Evolutionary conservation across 2,113 vertebrate genomes (phyloP), one percentile per base, ranked within the genome.

Genomic region (Dipodomys stephensi): DNA sequence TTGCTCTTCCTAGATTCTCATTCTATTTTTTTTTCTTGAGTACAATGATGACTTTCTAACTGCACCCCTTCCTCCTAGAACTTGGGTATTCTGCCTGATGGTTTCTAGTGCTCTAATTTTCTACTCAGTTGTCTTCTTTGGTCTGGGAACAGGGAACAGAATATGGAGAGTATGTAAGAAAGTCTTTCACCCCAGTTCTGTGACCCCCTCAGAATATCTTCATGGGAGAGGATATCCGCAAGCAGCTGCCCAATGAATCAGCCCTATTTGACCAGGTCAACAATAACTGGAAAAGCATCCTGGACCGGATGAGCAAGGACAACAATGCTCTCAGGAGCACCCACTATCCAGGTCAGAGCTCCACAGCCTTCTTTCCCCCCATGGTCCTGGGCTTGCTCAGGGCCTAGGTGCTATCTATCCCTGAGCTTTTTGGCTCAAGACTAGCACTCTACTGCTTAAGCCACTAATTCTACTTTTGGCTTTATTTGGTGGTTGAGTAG

Each of bases 141-240:
- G 32, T 53, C 76, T 86, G 64, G 74, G 88, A 82, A 49, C 35
- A 49, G 28, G 57, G 62, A 67, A 49, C 60, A 72, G 87, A 89
- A 80, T 46, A 30, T 62, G 30, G 69, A 67, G 28, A 32, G 27
- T 5, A 13, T 20, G 79, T 27, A 53, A 91, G 92, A 83, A 4
- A 32, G 69, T 11, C 35, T 83, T 80, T 96, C 72, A 79, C 6
- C 15, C 32, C n/a, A 22, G 4, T 65, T 85, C 73, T 73, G 11
- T 28, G 84, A 9, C 19, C 46, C 46, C 90, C 39, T 64, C 92
- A 99, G 99, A 99, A 99, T 88, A 99, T 99, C 95, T 99, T 99
- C 91, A 95, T 98, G 81, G 99, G 99, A 30, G 99, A 99, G 83
- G 99, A 99, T 96, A 99, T 99, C 92, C 98, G 98, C 57, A 98